Evolutionary conservation across 2,888 invertebrate genomes (phyloP).

Genomic region (Disparrhopalites patrizii): DNA sequence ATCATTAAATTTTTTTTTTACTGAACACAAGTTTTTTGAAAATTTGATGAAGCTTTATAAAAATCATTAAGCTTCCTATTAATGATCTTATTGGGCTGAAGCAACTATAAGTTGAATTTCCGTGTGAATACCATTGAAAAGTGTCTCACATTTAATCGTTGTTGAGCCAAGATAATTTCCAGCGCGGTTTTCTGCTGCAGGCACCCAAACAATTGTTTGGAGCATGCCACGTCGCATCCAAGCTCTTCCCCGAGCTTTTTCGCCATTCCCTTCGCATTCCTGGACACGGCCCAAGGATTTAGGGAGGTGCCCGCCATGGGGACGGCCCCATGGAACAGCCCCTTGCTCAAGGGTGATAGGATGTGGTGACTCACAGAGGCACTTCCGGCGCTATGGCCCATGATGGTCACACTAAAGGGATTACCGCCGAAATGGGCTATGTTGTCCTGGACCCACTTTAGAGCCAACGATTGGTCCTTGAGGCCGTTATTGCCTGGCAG

Average conservation of each 20-base stretch:
- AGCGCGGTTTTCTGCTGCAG: constrained; percentile 14
- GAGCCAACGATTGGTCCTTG: too few species aligned
- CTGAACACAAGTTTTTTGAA: too few species aligned
- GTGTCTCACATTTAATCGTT: background rate
- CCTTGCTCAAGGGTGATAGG: constrained; percentile 13
- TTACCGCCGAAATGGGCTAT: too few species aligned
- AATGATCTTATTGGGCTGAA: too few species aligned
- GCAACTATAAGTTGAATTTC: too few species aligned
- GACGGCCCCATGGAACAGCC: constrained; percentile 26
- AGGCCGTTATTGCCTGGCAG: too few species aligned
- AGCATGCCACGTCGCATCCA: constrained; percentile 10
- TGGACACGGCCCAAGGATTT: constrained; percentile 25
- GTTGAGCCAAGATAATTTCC: constrained; percentile 22
- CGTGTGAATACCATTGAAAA: too few species aligned
- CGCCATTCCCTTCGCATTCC: constrained; percentile 15
- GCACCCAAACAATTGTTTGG: constrained; percentile 17
- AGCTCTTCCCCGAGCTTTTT: constrained; percentile 23
- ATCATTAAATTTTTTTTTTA: too few species aligned
- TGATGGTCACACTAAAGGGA: too few species aligned
- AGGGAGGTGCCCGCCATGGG: constrained; percentile 24
- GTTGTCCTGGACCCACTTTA: too few species aligned
- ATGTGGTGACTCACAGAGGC: constrained; percentile 1
- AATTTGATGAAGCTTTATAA: too few species aligned
- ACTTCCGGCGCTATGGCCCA: constrained; percentile 10
- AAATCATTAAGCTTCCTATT: too few species aligned